Evolutionary conservation across 2,888 invertebrate species (phyloP), one percentile per base, ranked within the genome.

Genomic region (Cantharis rustica): DNA sequence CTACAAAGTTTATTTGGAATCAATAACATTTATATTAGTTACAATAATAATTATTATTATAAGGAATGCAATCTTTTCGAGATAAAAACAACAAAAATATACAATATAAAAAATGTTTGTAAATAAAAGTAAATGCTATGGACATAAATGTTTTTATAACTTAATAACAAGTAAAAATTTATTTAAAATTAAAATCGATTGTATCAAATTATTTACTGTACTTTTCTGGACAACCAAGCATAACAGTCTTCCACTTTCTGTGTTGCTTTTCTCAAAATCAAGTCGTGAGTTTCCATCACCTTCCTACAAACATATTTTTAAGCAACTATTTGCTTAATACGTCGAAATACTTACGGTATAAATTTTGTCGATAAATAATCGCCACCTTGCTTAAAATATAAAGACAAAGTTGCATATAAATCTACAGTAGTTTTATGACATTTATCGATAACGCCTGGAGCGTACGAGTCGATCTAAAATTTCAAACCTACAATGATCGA

Each of bases 161-260:
- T 66, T 66, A 66, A 13, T 20, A 66, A 66, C 64, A 66, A 20
- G n/a, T 20, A 66, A 20, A 66, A 66, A 31, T 31, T 31, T 31
- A 31, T 31, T 31, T 31, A 13, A 31, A 31, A 11, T 31, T 31
- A 31, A 31, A 27, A 66, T 20, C 13, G n/a, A 16, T 66, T 7
- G n/a, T 63, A 16, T 69, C 69, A 75, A 87, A 84, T 87, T 86
- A 80, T 87, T 86, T 76, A 86, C 86, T 95, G 93, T 61, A 95
- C 93, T 90, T 97, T 94, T 88, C 95, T 91, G 86, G 94, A 92
- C 81, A 95, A 91, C 93, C 94, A 94, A 84, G 92, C 91, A 85
- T 93, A 94, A 84, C 93, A 95, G 80, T 93, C 90, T 10, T 91
- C 89, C 73, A 94, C 92, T 77, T 92, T 92, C 81, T 89, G 91